Percentiles rank a stretch among this genome's conserved stretches.
Conservation (phyloP, 2,888 invertebrate species). For the Sarcophaga rosellei region DNA sequence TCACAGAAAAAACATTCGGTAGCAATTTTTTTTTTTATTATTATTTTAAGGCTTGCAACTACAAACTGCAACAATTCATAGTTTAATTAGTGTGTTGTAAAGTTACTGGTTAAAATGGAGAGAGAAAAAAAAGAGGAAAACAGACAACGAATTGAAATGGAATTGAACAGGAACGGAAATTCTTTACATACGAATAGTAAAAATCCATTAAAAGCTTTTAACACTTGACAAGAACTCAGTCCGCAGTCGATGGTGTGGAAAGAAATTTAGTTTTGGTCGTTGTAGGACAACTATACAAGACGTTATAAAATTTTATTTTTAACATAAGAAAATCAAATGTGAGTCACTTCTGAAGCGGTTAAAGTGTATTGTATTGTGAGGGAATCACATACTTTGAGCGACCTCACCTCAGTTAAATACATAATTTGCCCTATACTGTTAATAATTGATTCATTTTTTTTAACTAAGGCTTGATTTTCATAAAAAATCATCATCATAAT, state of each 20-base stretch:
- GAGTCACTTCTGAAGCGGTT: too few species aligned
- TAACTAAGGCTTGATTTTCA: too few species aligned
- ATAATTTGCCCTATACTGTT: too few species aligned
- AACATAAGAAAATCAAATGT: too few species aligned
- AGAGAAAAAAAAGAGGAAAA: constrained; percentile 5
- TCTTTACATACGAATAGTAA: constrained; percentile 62
- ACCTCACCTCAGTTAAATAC: too few species aligned
- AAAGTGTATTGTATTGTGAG: too few species aligned
- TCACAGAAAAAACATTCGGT: background rate
- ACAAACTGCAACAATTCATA: constrained; percentile 39
- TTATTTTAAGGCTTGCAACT: background rate
- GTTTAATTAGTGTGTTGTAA: constrained; percentile 62
- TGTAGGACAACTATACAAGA: background rate
- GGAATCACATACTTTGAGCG: too few species aligned
- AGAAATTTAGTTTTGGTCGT: background rate
- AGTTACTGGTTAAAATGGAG: constrained; percentile 2
- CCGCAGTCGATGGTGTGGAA: constrained; percentile 10
- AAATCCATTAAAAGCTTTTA: constrained; percentile 69
- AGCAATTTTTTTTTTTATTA: constrained; percentile 34
- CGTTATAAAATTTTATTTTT: too few species aligned
- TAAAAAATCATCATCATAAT: too few species aligned
- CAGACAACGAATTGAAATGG: background rate
- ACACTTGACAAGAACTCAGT: constrained; percentile 61
- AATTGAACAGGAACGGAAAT: constrained; percentile 49
- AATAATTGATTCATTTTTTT: too few species aligned